Percentiles rank a stretch among this genome's conserved stretches.
Evolutionary conservation across 1,140 invertebrate species (phyloP).

Genomic region (Hyles euphorbiae): DNA sequence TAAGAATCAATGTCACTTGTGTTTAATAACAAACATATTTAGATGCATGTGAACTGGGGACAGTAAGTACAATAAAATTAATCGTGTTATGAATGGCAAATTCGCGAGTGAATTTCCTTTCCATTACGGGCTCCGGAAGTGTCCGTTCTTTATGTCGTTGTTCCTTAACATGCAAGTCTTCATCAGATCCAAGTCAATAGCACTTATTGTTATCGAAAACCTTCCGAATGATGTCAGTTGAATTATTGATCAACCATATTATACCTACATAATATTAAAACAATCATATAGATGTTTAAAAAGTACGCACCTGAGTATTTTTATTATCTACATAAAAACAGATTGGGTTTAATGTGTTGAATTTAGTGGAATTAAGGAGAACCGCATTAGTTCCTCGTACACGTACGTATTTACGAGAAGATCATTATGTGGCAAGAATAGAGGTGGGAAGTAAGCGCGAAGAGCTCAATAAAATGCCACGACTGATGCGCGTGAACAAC

Average conservation of each 20-base stretch:
- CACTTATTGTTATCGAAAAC: conserved; percentile 9
- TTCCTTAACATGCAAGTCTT: conserved; percentile 51
- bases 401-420: conserved; percentile 33
- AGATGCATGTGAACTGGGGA: conserved; percentile 32
- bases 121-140: conserved; percentile 66
- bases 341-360: no score
- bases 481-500: conserved; percentile 6
- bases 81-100: conserved; percentile 51
- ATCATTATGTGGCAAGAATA: conserved; percentile 25
- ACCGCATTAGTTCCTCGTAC: conserved; percentile 26
- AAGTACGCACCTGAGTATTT: no score
- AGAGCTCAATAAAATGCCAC: conserved; percentile 17
- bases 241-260: no score
- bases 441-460: conserved; percentile 16
- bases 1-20: no score
- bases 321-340: no score
- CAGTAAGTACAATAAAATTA: conserved; percentile 31
- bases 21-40: background rate
- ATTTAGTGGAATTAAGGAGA: background rate
- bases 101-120: conserved; percentile 61
- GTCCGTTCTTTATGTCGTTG: conserved; percentile 31
- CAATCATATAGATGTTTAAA: no score
- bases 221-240: no score
- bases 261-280: no score
- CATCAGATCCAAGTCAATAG: conserved; percentile 40